phyloP scores from a whole-genome alignment of 2,797 vertebrate genomes.

The Pterois miles region DNA sequence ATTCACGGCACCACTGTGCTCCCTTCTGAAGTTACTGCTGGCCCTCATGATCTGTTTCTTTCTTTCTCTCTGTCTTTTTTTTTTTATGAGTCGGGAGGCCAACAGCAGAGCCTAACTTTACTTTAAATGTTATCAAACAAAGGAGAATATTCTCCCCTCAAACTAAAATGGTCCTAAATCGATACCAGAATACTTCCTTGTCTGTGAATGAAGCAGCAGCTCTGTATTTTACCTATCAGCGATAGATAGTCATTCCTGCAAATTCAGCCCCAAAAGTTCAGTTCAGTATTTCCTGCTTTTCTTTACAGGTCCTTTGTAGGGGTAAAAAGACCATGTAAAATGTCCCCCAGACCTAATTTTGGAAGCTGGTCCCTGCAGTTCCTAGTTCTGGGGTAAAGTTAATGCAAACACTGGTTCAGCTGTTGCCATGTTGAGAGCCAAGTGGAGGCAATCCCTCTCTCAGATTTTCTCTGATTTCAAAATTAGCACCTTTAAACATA shows the following conservation, averaged over 20 bases:
- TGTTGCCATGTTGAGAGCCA: fast-evolving
- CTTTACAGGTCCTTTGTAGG: too few relatives aligned
- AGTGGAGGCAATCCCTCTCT: neutral
- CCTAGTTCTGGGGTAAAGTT: neutral
- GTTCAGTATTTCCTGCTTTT: too few relatives aligned
- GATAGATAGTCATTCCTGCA: neutral
- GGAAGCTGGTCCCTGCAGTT: neutral
- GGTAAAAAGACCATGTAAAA: too few relatives aligned
- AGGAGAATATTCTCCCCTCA: neutral
- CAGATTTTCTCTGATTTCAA: neutral
- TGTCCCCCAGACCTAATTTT: too few relatives aligned
- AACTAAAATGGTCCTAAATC: neutral
- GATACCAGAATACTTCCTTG: neutral
- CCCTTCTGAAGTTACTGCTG: neutral
- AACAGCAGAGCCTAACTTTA: neutral
- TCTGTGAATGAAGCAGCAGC: neutral
- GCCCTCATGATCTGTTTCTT: neutral
- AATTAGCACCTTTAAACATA: neutral
- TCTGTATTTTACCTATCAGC: too few relatives aligned
- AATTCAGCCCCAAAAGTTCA: neutral
- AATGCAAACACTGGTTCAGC: too few relatives aligned
- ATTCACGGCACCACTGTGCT: neutral
- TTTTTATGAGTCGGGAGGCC: neutral
- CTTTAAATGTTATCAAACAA: neutral
- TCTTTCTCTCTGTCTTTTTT: neutral